Conservation (phyloP, 2,113 vertebrate species). For the Oreochromis niloticus region DNA sequence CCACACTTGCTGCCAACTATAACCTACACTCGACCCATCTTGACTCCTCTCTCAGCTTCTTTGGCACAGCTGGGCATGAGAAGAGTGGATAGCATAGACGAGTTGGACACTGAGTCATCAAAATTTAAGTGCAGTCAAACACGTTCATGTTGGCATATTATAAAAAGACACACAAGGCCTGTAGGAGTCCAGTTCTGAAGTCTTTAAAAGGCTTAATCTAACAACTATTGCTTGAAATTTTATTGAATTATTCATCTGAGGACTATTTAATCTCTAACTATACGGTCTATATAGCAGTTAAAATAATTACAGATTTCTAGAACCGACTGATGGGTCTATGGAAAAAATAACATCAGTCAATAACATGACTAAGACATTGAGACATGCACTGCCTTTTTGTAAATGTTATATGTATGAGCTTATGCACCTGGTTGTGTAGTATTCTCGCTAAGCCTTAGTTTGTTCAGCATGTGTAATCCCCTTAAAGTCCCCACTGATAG, state of each 20-base stretch:
- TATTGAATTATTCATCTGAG: not conserved
- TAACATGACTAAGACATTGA: not conserved
- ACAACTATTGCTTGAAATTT: not conserved
- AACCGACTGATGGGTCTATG: not conserved
- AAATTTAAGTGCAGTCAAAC: not conserved
- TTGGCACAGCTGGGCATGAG: not conserved
- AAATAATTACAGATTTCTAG: not conserved
- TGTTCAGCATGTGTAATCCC: slow-evolving; percentile 71
- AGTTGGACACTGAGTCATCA: not conserved
- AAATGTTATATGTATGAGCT: not conserved
- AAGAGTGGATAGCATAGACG: not conserved
- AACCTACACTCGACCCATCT: not conserved
- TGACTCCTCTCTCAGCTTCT: not conserved
- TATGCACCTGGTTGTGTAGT: not conserved
- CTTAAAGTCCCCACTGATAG: slow-evolving; percentile 70
- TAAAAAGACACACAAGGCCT: not conserved
- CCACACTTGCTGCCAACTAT: not conserved
- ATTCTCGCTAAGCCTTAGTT: slow-evolving; percentile 44
- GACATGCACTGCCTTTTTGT: not conserved
- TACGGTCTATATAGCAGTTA: not conserved
- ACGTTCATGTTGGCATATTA: not conserved
- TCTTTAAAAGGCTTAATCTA: not conserved
- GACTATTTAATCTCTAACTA: not conserved
- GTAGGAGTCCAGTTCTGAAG: not conserved
- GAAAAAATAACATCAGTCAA: not conserved